These are phyloP conservation scores for Hyaena hyaena DNA, from an alignment of 2,113 vertebrate species.

Conservation along the genomic window DNA sequence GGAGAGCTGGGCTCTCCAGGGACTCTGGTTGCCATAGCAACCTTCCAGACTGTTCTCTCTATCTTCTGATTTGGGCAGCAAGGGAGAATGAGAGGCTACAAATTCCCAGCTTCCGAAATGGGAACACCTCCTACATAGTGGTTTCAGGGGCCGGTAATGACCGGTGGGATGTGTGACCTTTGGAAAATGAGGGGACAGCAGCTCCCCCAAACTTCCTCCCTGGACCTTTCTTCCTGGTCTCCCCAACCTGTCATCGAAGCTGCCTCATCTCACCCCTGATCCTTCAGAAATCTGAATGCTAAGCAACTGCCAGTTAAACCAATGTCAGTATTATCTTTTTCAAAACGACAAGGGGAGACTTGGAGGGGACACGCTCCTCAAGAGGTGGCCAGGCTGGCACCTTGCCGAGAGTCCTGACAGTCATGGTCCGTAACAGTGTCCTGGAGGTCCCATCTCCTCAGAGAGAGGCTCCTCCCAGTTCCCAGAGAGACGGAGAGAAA, in stretches of 20 bases:
- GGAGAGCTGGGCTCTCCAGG: conserved; percentile 79
- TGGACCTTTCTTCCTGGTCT: conserved; percentile 21
- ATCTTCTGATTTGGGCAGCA: conserved; percentile 79
- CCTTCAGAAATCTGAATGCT: conserved; percentile 36
- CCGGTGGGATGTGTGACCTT: not conserved
- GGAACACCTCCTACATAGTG: not conserved
- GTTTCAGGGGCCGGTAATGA: not conserved
- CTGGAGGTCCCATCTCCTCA: not conserved
- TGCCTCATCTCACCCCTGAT: not conserved
- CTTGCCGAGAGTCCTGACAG: not conserved
- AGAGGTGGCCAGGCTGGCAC: not conserved
- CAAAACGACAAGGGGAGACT: not conserved
- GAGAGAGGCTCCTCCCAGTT: not conserved
- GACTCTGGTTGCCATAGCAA: conserved; percentile 94
- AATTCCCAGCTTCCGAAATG: conserved; percentile 66
- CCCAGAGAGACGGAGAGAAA: not conserved
- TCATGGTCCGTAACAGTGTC: not conserved
- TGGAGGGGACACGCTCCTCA: not conserved
- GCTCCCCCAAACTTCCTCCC: not conserved
- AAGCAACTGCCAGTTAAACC: conserved; percentile 49
- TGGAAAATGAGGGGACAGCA: not conserved
- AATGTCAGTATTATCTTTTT: not conserved
- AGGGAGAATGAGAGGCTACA: conserved; percentile 58
- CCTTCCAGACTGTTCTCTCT: conserved; percentile 89
- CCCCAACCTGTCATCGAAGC: not conserved